Conservation (phyloP, 92 coral and sea anemone genomes). For the Heteractis magnifica region DNA sequence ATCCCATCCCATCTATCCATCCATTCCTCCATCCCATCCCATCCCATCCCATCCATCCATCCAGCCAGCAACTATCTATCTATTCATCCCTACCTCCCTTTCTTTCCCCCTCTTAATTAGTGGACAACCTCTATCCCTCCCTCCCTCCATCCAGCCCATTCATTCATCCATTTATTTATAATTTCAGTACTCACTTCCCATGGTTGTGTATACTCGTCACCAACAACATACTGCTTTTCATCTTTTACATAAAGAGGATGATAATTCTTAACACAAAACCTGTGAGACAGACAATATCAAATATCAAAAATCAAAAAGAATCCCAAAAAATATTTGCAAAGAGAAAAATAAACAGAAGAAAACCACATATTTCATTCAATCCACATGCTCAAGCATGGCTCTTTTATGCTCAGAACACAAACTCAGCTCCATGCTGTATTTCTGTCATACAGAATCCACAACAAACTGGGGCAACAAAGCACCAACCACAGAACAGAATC, state of each 20-base stretch:
- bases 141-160: neutral
- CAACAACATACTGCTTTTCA: conserved; percentile 82
- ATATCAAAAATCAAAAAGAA: neutral
- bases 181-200: conserved; percentile 64
- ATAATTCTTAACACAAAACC: conserved; percentile 83
- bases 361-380: no score
- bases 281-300: conserved; percentile 8
- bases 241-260: conserved; percentile 73
- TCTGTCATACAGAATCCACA: no score
- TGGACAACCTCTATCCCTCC: no score
- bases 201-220: conserved; percentile 89
- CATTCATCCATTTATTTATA: neutral
- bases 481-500: no score
- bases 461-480: no score
- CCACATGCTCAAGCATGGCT: no score
- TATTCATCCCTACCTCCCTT: no score
- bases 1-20: neutral
- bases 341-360: neutral
- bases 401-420: no score
- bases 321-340: neutral
- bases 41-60: no score
- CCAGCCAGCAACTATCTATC: no score
- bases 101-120: no score
- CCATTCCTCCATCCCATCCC: neutral
- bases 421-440: no score